These are phyloP conservation scores for Plagodis dolabraria DNA, from an alignment of 2,888 invertebrate species.

Conservation along the genomic window DNA sequence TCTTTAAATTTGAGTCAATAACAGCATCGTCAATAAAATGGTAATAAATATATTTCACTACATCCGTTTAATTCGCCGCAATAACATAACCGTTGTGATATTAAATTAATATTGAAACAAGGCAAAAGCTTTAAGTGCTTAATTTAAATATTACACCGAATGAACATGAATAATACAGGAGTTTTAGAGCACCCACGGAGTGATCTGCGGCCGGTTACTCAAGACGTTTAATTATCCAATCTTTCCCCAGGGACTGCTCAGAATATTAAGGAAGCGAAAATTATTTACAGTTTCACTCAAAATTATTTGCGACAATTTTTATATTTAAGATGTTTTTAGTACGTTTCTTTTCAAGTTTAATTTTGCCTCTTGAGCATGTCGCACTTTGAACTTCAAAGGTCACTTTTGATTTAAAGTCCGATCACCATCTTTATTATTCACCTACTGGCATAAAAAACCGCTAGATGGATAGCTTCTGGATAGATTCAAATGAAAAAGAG, in stretches of 20 bases:
- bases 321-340: no score
- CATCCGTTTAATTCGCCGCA: constrained; percentile 1
- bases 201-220: constrained; percentile 42
- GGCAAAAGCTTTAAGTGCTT: constrained; percentile 55
- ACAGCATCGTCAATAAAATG: not conserved
- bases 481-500: no score
- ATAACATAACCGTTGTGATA: constrained; percentile 41
- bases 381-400: no score
- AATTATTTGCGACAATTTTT: not conserved
- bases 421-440: no score
- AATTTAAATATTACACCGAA: constrained; percentile 63
- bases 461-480: no score
- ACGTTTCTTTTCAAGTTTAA: no score
- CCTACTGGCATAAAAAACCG: no score
- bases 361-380: no score
- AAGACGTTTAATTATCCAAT: constrained; percentile 46
- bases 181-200: constrained; percentile 48
- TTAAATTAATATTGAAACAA: constrained; percentile 59
- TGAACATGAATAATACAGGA: constrained; percentile 63
- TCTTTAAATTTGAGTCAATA: not conserved
- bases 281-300: constrained; percentile 16
- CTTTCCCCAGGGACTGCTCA: constrained; percentile 21
- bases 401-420: no score
- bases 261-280: constrained; percentile 11
- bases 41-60: not conserved